phyloP scores from a whole-genome alignment of 2,113 vertebrate species.

The Herpetotheres cachinnans region DNA sequence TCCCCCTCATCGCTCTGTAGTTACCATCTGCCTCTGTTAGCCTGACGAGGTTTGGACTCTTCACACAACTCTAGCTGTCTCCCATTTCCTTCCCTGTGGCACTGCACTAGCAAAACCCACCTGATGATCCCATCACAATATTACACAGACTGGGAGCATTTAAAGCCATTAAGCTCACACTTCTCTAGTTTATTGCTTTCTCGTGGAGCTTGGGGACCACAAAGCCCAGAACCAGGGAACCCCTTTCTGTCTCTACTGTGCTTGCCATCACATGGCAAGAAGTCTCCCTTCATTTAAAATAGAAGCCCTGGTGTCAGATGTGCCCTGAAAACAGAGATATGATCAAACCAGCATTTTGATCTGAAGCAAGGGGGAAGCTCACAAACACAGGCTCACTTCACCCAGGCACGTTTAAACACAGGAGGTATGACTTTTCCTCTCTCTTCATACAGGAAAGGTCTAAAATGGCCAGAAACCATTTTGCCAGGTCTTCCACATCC shows the following conservation, averaged over 20 bases:
- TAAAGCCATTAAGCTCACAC: background rate
- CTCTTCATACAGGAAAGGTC: background rate
- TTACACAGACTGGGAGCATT: background rate
- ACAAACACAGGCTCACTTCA: background rate
- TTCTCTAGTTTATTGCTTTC: background rate
- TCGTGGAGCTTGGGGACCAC: background rate
- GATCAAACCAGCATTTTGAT: slow-evolving; percentile 10
- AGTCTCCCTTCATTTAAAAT: slow-evolving; percentile 34
- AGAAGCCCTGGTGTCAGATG: slow-evolving; percentile 9
- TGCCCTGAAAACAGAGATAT: background rate
- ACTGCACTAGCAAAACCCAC: background rate
- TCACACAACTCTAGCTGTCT: background rate
- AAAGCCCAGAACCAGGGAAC: background rate
- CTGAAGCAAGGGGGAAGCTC: background rate
- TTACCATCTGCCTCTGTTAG: background rate
- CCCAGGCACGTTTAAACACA: background rate
- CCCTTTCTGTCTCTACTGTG: background rate
- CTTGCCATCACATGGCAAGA: slow-evolving; percentile 9
- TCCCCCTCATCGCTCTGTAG: background rate
- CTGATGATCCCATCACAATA: background rate
- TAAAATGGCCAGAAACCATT: background rate
- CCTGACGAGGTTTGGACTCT: background rate
- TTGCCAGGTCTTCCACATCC: background rate
- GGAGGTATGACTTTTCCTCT: background rate
- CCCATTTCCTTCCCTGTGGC: background rate